These are phyloP conservation scores for Xiphophorus maculatus DNA, from an alignment of 2,113 vertebrate genomes.

Conservation along the genomic window DNA sequence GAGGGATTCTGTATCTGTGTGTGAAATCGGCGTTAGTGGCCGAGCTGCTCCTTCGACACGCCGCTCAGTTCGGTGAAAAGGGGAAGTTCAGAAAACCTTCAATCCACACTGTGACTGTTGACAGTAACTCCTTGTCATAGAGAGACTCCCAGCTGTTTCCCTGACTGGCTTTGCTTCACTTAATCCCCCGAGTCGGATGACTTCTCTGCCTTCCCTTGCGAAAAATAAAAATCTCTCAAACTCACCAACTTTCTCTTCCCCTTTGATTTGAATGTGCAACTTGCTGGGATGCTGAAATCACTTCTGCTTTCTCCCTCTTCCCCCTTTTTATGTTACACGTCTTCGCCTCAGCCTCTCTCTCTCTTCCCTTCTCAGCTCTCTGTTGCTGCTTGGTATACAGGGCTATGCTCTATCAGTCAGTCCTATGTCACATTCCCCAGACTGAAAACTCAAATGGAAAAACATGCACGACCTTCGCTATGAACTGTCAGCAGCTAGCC, in stretches of 20 bases:
- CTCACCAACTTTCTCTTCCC: constrained; percentile 48
- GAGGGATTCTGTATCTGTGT: background rate
- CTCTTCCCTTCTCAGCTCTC: constrained; percentile 36
- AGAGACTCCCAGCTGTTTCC: constrained; percentile 25
- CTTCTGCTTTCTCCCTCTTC: constrained; percentile 66
- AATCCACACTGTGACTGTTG: constrained; percentile 5
- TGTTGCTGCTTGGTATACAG: constrained; percentile 29
- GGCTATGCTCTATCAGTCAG: background rate
- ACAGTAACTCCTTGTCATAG: constrained; percentile 17
- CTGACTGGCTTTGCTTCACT: constrained; percentile 21
- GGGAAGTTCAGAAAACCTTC: constrained; percentile 20
- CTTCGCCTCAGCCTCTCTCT: constrained; percentile 41
- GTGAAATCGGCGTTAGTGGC: background rate
- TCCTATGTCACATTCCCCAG: background rate
- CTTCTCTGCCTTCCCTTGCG: background rate
- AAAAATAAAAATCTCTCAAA: background rate
- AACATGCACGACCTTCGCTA: background rate
- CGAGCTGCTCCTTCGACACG: background rate
- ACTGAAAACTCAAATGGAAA: background rate
- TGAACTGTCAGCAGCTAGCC: background rate
- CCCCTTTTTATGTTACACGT: constrained; percentile 42
- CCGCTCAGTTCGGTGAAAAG: background rate
- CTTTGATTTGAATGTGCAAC: constrained; percentile 38
- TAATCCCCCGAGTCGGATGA: constrained; percentile 17
- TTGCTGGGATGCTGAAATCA: constrained; percentile 39